Evolutionary conservation across 2,888 invertebrate species (phyloP).

Genomic region (Drosophila colorata): DNA sequence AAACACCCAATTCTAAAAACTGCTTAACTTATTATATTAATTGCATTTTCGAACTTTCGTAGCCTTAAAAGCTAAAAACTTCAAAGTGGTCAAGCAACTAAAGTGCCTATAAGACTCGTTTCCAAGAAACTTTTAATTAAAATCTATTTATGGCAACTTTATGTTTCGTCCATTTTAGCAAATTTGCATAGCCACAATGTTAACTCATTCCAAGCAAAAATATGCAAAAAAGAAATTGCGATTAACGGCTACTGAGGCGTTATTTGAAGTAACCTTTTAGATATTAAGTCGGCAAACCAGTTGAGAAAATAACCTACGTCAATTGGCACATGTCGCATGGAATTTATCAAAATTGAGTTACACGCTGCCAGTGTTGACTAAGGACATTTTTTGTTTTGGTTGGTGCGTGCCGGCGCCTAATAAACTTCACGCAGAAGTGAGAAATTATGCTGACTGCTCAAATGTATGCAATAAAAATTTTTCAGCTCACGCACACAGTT

Average conservation of each 20-base stretch:
- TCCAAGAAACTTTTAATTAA: slow-evolving; percentile 13
- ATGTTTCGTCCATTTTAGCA: background rate
- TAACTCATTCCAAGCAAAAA: no score
- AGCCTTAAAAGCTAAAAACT: background rate
- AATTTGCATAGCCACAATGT: background rate
- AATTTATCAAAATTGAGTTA: slow-evolving; percentile 50
- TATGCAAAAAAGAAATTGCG: background rate
- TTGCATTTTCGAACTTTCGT: background rate
- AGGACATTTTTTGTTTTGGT: slow-evolving; percentile 12
- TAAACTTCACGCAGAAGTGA: slow-evolving; percentile 77
- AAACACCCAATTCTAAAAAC: background rate
- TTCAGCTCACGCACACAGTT: slow-evolving; percentile 72
- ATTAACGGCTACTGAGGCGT: background rate
- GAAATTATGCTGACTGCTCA: slow-evolving; percentile 77
- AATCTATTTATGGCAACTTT: background rate
- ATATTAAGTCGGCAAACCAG: background rate
- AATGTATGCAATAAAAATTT: slow-evolving; percentile 83
- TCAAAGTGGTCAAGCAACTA: slow-evolving; percentile 6
- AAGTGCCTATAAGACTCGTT: background rate
- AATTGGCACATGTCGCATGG: slow-evolving; percentile 21
- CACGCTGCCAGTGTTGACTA: slow-evolving; percentile 28
- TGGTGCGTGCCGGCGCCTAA: slow-evolving; percentile 65
- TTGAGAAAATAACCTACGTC: slow-evolving; percentile 8
- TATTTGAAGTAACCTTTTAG: background rate
- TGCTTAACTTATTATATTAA: slow-evolving; percentile 5